Evolutionary conservation across 2,113 vertebrate species (phyloP).

Genomic region (Danio rerio): GRCz12tu NC_133187.1:38440001-38440500

Average conservation of each 20-base stretch:
- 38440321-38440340: too few species aligned
- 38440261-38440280: background rate
- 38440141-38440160: conserved; percentile 71
- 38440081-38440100: conserved; percentile 76
- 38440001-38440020: too few species aligned
- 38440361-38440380: too few species aligned
- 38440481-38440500: too few species aligned
- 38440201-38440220: conserved; percentile 77
- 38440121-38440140: conserved; percentile 56
- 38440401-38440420: too few species aligned
- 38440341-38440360: too few species aligned
- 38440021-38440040: conserved; percentile 69
- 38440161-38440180: conserved; percentile 72
- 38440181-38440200: conserved; percentile 78
- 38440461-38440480: too few species aligned
- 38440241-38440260: conserved; percentile 57
- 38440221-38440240: conserved; percentile 88
- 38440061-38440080: conserved; percentile 78
- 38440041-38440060: conserved; percentile 79
- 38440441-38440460: too few species aligned
- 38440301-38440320: too few species aligned
- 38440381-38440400: too few species aligned
- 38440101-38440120: conserved; percentile 72
- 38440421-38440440: too few species aligned
- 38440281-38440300: too few species aligned